Conservation (phyloP, 2,113 vertebrate species). For the Ailuropoda melanoleuca region DNA sequence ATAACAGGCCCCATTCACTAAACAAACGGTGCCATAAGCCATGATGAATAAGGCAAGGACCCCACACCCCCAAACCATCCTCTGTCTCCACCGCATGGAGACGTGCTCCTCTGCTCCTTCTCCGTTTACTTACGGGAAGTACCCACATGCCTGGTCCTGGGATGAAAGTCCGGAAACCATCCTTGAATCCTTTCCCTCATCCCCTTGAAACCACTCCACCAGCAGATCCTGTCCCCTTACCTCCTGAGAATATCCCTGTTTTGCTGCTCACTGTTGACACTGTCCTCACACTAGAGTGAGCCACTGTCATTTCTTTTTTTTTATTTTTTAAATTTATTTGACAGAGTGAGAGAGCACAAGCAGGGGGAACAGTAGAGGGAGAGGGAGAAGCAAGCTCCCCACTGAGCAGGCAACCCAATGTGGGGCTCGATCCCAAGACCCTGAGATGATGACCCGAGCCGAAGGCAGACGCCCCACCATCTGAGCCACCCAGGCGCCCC, state of each 20-base stretch:
- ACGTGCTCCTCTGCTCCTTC: neutral
- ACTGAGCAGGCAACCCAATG: too few relatives aligned
- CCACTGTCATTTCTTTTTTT: too few relatives aligned
- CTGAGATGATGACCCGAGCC: too few relatives aligned
- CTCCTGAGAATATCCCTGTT: neutral
- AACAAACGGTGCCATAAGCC: accelerated
- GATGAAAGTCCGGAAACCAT: neutral
- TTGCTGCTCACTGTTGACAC: too few relatives aligned
- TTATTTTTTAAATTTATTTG: too few relatives aligned
- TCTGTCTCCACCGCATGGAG: neutral
- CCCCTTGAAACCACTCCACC: neutral
- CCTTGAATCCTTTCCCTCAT: neutral
- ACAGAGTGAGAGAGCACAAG: too few relatives aligned
- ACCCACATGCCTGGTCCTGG: neutral
- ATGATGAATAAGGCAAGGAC: neutral
- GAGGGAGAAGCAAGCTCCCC: too few relatives aligned
- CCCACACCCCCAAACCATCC: neutral
- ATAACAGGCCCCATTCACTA: neutral
- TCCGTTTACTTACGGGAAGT: neutral
- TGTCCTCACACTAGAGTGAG: neutral
- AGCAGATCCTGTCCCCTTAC: neutral
- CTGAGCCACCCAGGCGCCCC: too few relatives aligned
- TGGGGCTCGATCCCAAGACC: too few relatives aligned
- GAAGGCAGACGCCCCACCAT: too few relatives aligned
- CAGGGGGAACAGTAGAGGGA: too few relatives aligned